These are phyloP conservation scores for Cylindroiulus punctatus DNA, from an alignment of 2,888 invertebrate genomes.

Conservation along the genomic window DNA sequence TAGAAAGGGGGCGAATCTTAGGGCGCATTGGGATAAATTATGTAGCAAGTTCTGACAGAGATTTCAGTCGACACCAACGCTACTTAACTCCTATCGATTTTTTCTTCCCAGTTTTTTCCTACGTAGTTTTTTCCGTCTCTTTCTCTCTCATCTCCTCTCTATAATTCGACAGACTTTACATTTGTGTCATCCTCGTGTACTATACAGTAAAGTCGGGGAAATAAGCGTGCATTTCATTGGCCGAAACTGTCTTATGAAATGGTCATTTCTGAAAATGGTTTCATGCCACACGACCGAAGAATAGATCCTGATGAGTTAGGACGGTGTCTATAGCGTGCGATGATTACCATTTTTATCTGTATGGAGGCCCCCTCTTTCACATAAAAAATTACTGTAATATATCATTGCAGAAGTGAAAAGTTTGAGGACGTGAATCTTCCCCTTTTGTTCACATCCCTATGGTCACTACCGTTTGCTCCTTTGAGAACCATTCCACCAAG, in stretches of 20 bases:
- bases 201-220: not conserved
- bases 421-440: slow-evolving; percentile 43
- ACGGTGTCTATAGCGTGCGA: slow-evolving; percentile 42
- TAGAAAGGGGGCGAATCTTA: slow-evolving; percentile 42
- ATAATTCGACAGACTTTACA: slow-evolving; percentile 50
- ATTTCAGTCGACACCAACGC: slow-evolving; percentile 49
- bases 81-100: slow-evolving; percentile 49
- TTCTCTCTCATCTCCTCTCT: slow-evolving; percentile 29
- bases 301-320: slow-evolving; percentile 49
- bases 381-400: slow-evolving; percentile 49
- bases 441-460: slow-evolving; percentile 22
- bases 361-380: not conserved
- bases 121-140: not conserved
- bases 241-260: slow-evolving; percentile 46
- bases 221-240: slow-evolving; percentile 27
- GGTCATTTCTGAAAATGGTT: slow-evolving; percentile 48
- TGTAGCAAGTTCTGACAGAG: slow-evolving; percentile 47
- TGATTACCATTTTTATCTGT: slow-evolving; percentile 48
- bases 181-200: slow-evolving; percentile 37
- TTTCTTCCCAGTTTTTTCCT: not conserved
- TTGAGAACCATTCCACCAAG: slow-evolving; percentile 38
- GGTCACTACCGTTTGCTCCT: slow-evolving; percentile 2
- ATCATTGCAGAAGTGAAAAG: slow-evolving; percentile 49
- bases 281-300: slow-evolving; percentile 40
- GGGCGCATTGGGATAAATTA: slow-evolving; percentile 46